Evolutionary conservation across 2,888 invertebrate species (phyloP).

Genomic region (Drosophila phalerata): DNA sequence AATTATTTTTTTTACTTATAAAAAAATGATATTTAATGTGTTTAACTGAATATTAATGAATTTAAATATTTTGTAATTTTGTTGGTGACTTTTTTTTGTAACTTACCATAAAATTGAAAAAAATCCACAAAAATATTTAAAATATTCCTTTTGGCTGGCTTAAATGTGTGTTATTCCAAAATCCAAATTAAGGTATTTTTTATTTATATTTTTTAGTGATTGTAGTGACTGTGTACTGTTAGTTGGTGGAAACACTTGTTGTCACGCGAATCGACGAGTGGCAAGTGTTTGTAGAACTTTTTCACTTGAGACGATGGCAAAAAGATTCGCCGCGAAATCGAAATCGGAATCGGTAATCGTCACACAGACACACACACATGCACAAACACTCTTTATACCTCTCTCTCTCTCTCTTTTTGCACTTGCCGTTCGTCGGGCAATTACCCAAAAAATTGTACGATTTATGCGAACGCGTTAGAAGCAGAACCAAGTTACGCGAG

Average conservation of each 20-base stretch:
- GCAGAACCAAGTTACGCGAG: conserved; percentile 55
- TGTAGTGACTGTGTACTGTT: conserved; percentile 20
- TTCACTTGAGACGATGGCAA: conserved; percentile 30
- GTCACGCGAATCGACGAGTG: conserved; percentile 58
- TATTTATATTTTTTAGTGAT: conserved; percentile 15
- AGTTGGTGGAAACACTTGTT: conserved; percentile 53
- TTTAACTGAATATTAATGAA: background rate
- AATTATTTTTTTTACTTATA: background rate
- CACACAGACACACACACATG: no score
- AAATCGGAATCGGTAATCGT: conserved; percentile 41
- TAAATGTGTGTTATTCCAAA: conserved; percentile 36
- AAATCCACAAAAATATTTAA: conserved; percentile 34
- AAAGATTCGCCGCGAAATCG: conserved; percentile 9
- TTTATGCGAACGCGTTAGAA: conserved; percentile 64
- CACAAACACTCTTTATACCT: no score
- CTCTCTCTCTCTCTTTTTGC: conserved; percentile 15
- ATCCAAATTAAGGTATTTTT: conserved; percentile 12
- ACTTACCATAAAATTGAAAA: conserved; percentile 63
- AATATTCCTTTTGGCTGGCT: conserved; percentile 13
- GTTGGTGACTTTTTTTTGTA: no score
- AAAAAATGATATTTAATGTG: background rate
- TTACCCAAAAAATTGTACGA: conserved; percentile 44
- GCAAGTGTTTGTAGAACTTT: conserved; percentile 69
- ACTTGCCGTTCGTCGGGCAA: conserved; percentile 40
- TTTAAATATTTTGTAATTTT: background rate